phyloP scores from a whole-genome alignment of 2,888 invertebrate genomes.

The Clostera curtula region DNA sequence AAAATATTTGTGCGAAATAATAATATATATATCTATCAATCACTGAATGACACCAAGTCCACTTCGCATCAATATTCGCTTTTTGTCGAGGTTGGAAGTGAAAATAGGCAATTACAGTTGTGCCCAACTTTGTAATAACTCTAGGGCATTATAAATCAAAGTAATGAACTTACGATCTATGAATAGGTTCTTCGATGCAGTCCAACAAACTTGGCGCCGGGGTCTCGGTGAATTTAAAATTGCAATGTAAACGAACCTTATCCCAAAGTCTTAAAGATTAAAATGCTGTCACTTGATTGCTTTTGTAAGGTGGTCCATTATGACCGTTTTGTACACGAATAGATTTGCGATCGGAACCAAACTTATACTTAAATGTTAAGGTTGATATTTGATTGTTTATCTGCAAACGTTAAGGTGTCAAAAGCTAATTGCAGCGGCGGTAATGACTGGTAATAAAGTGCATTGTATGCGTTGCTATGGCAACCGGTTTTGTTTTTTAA shows the following conservation, averaged over 20 bases:
- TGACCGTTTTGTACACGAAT: constrained; percentile 19
- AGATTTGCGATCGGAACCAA: constrained; percentile 6
- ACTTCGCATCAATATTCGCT: too few relatives aligned
- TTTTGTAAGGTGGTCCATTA: constrained; percentile 5
- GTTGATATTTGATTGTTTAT: constrained; percentile 9
- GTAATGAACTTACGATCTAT: constrained; percentile 25
- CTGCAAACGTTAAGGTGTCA: constrained; percentile 6
- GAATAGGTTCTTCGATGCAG: constrained; percentile 20
- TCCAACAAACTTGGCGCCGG: constrained; percentile 21
- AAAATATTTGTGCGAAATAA: too few relatives aligned
- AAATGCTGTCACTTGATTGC: constrained; percentile 6
- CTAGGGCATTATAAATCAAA: constrained; percentile 25
- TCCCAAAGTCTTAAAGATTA: constrained; percentile 5
- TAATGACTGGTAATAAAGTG: constrained; percentile 40
- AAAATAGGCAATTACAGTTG: too few relatives aligned
- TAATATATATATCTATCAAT: too few relatives aligned
- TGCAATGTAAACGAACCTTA: constrained; percentile 7
- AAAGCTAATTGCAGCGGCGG: constrained; percentile 34
- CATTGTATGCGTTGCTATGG: constrained; percentile 40
- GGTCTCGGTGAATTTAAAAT: constrained; percentile 6
- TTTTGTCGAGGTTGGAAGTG: too few relatives aligned
- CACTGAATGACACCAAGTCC: too few relatives aligned
- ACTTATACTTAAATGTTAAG: constrained; percentile 8
- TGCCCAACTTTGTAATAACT: too few relatives aligned
- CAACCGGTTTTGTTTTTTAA: constrained; percentile 18